Conservation (phyloP, 2,113 vertebrate species). For the Percina caprodes region DNA sequence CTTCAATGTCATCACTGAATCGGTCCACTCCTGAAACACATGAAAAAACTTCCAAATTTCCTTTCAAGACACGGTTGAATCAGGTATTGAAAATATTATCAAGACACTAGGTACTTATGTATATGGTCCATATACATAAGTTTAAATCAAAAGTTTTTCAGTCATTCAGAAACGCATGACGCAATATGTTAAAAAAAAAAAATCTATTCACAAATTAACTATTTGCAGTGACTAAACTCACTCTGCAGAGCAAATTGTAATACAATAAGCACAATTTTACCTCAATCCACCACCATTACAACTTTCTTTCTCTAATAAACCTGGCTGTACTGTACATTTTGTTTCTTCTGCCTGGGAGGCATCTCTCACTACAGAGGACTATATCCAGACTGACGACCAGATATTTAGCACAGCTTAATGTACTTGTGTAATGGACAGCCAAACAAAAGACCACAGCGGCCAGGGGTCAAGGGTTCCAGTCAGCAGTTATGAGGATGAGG, state of each 20-base stretch:
- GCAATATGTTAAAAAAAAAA: not conserved
- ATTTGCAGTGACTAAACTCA: not conserved
- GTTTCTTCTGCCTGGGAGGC: slow-evolving; percentile 44
- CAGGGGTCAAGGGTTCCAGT: slow-evolving; percentile 65
- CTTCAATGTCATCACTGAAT: slow-evolving; percentile 92
- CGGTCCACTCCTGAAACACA: slow-evolving; percentile 87
- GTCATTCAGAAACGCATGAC: not conserved
- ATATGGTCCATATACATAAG: not conserved
- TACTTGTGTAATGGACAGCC: slow-evolving; percentile 42
- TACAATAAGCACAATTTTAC: not conserved
- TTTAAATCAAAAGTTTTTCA: not conserved
- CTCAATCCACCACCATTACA: not conserved
- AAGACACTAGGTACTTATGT: not conserved
- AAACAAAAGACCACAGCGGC: slow-evolving; percentile 65
- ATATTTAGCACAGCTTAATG: slow-evolving; percentile 42
- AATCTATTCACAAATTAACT: not conserved
- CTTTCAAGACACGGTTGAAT: not conserved
- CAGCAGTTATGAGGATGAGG: slow-evolving; percentile 53
- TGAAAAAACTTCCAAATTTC: not conserved
- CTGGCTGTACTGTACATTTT: slow-evolving; percentile 6
- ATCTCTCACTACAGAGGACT: slow-evolving; percentile 50
- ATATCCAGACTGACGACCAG: slow-evolving; percentile 63
- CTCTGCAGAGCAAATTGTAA: not conserved
- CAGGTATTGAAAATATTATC: not conserved
- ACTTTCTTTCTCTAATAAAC: slow-evolving; percentile 5